Evolutionary conservation across 2,797 vertebrate genomes (phyloP).

Genomic region (Amniataba percoides): DNA sequence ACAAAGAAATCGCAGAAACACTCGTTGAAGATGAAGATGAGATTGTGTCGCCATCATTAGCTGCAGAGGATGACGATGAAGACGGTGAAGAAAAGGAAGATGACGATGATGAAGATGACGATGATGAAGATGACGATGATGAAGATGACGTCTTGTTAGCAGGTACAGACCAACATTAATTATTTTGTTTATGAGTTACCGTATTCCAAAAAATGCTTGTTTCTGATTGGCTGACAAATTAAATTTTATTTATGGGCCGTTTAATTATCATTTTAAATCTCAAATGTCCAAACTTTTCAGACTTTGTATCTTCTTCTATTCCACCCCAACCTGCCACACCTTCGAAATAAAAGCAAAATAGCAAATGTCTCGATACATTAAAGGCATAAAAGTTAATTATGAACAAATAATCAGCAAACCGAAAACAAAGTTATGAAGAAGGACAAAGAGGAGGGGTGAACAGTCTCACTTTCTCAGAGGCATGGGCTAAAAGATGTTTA

Average conservation of each 20-base stretch:
- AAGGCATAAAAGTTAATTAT: too few species aligned
- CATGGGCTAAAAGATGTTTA: too few species aligned
- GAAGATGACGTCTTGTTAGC: conserved; percentile 56
- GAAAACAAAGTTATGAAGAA: too few species aligned
- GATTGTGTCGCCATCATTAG: conserved; percentile 14
- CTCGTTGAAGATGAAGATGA: conserved; percentile 36
- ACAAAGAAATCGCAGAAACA: background rate
- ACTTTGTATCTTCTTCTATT: too few species aligned
- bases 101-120: conserved; percentile 10
- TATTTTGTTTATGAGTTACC: background rate
- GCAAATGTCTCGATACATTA: too few species aligned
- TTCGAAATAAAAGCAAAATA: too few species aligned
- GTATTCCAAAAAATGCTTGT: background rate
- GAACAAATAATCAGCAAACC: too few species aligned
- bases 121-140: conserved; percentile 33
- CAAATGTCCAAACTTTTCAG: too few species aligned
- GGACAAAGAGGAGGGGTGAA: too few species aligned
- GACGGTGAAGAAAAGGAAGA: too few species aligned
- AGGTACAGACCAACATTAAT: conserved; percentile 56
- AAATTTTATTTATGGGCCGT: background rate
- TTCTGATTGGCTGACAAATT: conserved; percentile 14
- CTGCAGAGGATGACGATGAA: conserved; percentile 35
- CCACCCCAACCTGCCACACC: too few species aligned
- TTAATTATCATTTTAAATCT: background rate
- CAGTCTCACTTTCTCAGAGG: too few species aligned